Percentiles rank a stretch among this genome's conserved stretches.
These are phyloP conservation scores for Engraulis encrasicolus DNA, from an alignment of 2,113 vertebrate genomes.

Conservation along the genomic window DNA sequence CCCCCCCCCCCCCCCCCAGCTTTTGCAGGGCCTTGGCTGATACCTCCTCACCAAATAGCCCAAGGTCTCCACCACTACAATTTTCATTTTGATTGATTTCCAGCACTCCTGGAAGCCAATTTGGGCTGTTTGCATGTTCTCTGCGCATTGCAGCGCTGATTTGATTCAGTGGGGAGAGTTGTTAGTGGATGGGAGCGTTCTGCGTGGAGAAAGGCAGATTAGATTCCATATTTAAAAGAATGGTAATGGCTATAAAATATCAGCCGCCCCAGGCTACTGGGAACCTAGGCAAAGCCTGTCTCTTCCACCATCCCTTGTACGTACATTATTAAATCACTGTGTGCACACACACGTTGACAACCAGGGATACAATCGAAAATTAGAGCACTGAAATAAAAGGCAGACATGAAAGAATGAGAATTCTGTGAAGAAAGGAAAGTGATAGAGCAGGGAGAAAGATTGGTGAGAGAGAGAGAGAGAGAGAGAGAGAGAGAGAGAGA, in stretches of 20 bases:
- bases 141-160: conserved; percentile 67
- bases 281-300: conserved; percentile 54
- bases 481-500: too few species aligned
- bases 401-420: too few species aligned
- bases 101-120: conserved; percentile 74
- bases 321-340: conserved; percentile 62
- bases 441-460: too few species aligned
- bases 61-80: conserved; percentile 59
- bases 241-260: conserved; percentile 63
- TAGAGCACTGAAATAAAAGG: background rate
- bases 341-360: conserved; percentile 46
- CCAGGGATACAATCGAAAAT: conserved; percentile 51
- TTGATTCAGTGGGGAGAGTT: conserved; percentile 67
- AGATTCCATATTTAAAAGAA: conserved; percentile 69
- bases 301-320: conserved; percentile 53
- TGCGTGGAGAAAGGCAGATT: conserved; percentile 59
- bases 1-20: conserved; percentile 63
- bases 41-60: conserved; percentile 59
- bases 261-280: conserved; percentile 58
- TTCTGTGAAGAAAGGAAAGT: too few species aligned
- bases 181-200: conserved; percentile 59
- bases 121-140: conserved; percentile 69
- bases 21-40: conserved; percentile 50
- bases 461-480: too few species aligned
- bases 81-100: conserved; percentile 73